A percentile compares a stretch with the other conserved stretches of the same genome.
Evolutionary conservation across 2,888 invertebrate genomes (phyloP).

Genomic region (Polylopha cassiicola): DNA sequence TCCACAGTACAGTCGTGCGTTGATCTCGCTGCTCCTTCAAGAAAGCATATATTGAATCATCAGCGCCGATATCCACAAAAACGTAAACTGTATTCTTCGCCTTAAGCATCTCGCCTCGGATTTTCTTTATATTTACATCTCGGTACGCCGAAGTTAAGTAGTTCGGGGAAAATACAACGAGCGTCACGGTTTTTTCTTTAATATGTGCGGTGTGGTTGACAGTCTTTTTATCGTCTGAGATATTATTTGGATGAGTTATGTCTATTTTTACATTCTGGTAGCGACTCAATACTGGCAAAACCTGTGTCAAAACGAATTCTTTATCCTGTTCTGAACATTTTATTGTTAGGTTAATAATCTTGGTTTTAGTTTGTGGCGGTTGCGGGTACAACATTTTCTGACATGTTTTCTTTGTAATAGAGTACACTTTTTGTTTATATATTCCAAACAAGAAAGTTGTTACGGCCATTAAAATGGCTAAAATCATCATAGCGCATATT

Average conservation of each 20-base stretch:
- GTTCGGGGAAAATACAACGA: slow-evolving; percentile 63
- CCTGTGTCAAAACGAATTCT: slow-evolving; percentile 55
- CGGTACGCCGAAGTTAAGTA: slow-evolving; percentile 60
- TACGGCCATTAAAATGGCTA: neutral
- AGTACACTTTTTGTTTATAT: slow-evolving; percentile 2
- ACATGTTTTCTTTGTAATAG: slow-evolving; percentile 7
- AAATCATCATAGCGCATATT: neutral
- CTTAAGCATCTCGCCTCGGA: slow-evolving; percentile 60
- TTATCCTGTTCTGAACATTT: slow-evolving; percentile 52
- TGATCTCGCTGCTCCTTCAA: slow-evolving; percentile 60
- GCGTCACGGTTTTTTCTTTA: slow-evolving; percentile 36
- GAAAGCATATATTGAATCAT: slow-evolving; percentile 66
- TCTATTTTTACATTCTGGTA: slow-evolving; percentile 42
- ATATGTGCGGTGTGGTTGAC: slow-evolving; percentile 35
- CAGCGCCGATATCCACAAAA: slow-evolving; percentile 59
- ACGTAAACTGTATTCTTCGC: slow-evolving; percentile 56
- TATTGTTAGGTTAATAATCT: slow-evolving; percentile 37
- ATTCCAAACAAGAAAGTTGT: slow-evolving; percentile 4
- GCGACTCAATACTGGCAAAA: slow-evolving; percentile 50
- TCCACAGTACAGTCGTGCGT: slow-evolving; percentile 53
- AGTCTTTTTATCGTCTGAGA: slow-evolving; percentile 32
- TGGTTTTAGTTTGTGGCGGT: too few relatives aligned
- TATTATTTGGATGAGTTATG: slow-evolving; percentile 31
- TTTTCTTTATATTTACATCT: slow-evolving; percentile 64
- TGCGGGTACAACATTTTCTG: slow-evolving; percentile 9